Evolutionary conservation across 1,140 invertebrate genomes (phyloP), one percentile per base, ranked within the genome.

Genomic region (Geopemphigus sp.): DNA sequence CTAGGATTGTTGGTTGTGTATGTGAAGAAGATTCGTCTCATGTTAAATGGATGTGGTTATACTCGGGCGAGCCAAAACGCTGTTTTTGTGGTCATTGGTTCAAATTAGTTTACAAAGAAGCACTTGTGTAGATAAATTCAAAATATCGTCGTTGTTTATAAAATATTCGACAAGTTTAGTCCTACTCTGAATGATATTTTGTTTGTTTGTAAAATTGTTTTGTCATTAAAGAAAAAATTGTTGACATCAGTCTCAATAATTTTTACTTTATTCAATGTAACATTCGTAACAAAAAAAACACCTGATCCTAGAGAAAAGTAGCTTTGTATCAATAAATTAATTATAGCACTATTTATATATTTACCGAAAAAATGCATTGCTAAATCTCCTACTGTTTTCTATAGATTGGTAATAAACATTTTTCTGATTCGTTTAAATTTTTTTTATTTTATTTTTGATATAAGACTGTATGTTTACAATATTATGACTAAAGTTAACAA

Each of bases 21-120:
- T 99, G 97, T 87, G 95, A 98, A 86, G 95, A 96, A 86, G 96
- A 98, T 84, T 89, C 94, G 24, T 91, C 91, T 80, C 87, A 89
- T 81, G 90, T 98, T 82, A 93, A 91, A 84, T 99, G 94, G 93
- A 96, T 98, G 92, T 96, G 95, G 92, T 85, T 99, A 82, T 91
- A 97, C 85, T 89, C 92, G 85, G 96, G 94, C 22, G 89, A 92
- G 82, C 91, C 94, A 54, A 93, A 94, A 83, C 91, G 97, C 82
- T 99, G 97, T 84, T 92, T 93, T 84, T 98, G 97, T 86, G 97
- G 97, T 56, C 90, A 97, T 85, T 99, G 95, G 95, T 99, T 96
- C 88, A 95, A 97, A 87, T 87, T 98, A 19, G 74, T 81, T 72
- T 83, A 84, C 82, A 82, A 81, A 54, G 74, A 78, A 63, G 3